Percentiles rank a stretch among this genome's conserved stretches.
Evolutionary conservation across 37 sponge, comb jelly and placozoan species (phyloP).

Genomic region (Lycopodina hypogea): DNA sequence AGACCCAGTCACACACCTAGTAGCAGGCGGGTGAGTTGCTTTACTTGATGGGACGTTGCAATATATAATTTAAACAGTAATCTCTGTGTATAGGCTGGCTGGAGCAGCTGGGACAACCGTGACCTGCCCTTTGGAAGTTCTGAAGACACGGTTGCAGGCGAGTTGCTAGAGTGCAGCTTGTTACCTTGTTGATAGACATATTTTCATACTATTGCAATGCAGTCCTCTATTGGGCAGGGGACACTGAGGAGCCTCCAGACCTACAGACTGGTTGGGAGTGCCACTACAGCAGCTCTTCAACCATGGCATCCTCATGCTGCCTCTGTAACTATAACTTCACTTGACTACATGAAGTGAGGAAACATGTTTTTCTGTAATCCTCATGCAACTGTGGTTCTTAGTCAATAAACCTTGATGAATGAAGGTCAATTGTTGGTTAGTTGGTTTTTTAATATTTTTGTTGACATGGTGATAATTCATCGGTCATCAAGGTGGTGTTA

Average conservation of each 20-base stretch:
- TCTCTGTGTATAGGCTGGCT: conserved; percentile 53
- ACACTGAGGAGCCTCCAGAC: conserved; percentile 4
- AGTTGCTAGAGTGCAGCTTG: background rate
- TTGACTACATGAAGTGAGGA: conserved; percentile 8
- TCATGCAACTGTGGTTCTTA: too few relatives aligned
- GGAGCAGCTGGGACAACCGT: conserved; percentile 82
- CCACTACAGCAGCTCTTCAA: background rate
- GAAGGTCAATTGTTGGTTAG: too few relatives aligned
- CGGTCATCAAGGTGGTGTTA: too few relatives aligned
- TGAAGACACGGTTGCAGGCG: conserved; percentile 90
- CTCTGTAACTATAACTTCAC: background rate
- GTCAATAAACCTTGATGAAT: too few relatives aligned
- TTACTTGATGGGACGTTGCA: background rate
- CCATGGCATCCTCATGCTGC: conserved; percentile 1
- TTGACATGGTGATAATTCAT: too few relatives aligned
- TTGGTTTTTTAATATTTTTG: too few relatives aligned
- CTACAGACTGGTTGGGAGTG: conserved; percentile 1
- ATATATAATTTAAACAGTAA: background rate
- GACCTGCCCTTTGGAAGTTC: conserved; percentile 88
- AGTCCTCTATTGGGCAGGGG: conserved; percentile 42
- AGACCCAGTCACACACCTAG: conserved; percentile 35
- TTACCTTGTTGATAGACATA: background rate
- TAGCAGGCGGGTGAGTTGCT: conserved; percentile 70
- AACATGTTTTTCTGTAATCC: too few relatives aligned
- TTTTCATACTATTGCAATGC: background rate